These are phyloP conservation scores for Drosophila yooni DNA, from an alignment of 2,888 invertebrate genomes.

Conservation along the genomic window DNA sequence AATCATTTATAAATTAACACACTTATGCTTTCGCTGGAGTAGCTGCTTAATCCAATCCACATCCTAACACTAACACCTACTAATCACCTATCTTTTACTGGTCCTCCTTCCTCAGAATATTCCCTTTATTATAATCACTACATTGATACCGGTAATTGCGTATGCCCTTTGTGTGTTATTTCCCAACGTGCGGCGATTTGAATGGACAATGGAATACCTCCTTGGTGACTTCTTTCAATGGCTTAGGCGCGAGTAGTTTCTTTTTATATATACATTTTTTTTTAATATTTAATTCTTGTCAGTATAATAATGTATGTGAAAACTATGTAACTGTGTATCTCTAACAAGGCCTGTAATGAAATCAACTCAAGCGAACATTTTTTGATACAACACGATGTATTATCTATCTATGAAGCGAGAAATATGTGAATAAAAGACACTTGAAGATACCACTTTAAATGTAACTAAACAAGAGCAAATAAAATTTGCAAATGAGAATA, in stretches of 20 bases:
- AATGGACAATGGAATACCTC: slow-evolving; percentile 6
- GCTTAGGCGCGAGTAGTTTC: neutral
- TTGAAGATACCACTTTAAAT: slow-evolving; percentile 36
- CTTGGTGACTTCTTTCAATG: neutral
- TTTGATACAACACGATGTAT: slow-evolving; percentile 54
- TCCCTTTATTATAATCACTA: slow-evolving; percentile 2
- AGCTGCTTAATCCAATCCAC: slow-evolving; percentile 5
- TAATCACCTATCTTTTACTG: slow-evolving; percentile 9
- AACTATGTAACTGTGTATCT: slow-evolving; percentile 45
- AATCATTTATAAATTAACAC: slow-evolving; percentile 2
- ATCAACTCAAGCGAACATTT: slow-evolving; percentile 66
- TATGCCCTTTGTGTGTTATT: slow-evolving; percentile 17
- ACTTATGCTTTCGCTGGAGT: slow-evolving; percentile 14
- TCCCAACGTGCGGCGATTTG: neutral
- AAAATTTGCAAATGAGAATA: slow-evolving; percentile 50
- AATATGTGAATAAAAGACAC: slow-evolving; percentile 69
- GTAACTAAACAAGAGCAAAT: slow-evolving; percentile 61
- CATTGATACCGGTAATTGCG: slow-evolving; percentile 21
- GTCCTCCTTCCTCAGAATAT: slow-evolving; percentile 23
- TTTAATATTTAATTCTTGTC: slow-evolving; percentile 55
- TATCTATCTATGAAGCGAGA: slow-evolving; percentile 56
- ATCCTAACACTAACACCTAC: slow-evolving; percentile 17
- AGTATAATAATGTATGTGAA: slow-evolving; percentile 48
- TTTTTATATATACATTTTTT: slow-evolving; percentile 12
- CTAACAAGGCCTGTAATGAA: slow-evolving; percentile 52